Evolutionary conservation across 2,888 invertebrate genomes (phyloP).

Genomic region (Diarsia brunnea): DNA sequence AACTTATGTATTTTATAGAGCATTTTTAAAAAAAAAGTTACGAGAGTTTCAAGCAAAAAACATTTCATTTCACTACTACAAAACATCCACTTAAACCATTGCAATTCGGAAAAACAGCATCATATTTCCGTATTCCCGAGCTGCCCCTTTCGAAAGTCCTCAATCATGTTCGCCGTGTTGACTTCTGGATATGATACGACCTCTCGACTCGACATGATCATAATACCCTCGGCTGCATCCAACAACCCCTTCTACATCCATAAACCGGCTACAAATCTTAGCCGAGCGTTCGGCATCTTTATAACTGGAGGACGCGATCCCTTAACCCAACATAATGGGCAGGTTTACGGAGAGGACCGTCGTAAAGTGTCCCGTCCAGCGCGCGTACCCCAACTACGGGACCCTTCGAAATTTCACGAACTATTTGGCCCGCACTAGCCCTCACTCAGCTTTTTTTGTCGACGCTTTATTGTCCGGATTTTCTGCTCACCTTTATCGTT

Average conservation of each 20-base stretch:
- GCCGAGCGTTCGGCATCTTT: slow-evolving; percentile 88
- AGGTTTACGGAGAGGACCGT: slow-evolving; percentile 89
- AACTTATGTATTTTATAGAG: background rate
- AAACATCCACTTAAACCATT: slow-evolving; percentile 64
- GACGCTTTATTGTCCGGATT: slow-evolving; percentile 90
- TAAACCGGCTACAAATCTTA: slow-evolving; percentile 90
- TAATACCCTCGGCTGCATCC: slow-evolving; percentile 86
- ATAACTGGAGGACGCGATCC: slow-evolving; percentile 89
- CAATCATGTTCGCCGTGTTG: slow-evolving; percentile 88
- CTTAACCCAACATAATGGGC: slow-evolving; percentile 90
- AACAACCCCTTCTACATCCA: slow-evolving; percentile 89
- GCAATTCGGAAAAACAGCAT: slow-evolving; percentile 75
- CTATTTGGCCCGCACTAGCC: slow-evolving; percentile 90
- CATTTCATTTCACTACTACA: slow-evolving; percentile 42
- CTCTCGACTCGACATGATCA: slow-evolving; percentile 89
- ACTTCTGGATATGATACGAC: slow-evolving; percentile 88
- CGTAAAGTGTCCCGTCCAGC: slow-evolving; percentile 88
- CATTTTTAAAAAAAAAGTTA: slow-evolving; percentile 27
- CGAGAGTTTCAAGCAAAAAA: slow-evolving; percentile 19
- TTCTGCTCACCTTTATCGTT: slow-evolving; percentile 90
- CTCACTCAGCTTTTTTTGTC: slow-evolving; percentile 89
- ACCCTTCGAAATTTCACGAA: slow-evolving; percentile 90
- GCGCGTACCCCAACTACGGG: slow-evolving; percentile 76
- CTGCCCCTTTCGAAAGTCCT: slow-evolving; percentile 82
- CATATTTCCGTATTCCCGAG: slow-evolving; percentile 79